Base-by-base conservation (phyloP, 1,140 invertebrate species). In the Trichonephila clavipes region DNA sequence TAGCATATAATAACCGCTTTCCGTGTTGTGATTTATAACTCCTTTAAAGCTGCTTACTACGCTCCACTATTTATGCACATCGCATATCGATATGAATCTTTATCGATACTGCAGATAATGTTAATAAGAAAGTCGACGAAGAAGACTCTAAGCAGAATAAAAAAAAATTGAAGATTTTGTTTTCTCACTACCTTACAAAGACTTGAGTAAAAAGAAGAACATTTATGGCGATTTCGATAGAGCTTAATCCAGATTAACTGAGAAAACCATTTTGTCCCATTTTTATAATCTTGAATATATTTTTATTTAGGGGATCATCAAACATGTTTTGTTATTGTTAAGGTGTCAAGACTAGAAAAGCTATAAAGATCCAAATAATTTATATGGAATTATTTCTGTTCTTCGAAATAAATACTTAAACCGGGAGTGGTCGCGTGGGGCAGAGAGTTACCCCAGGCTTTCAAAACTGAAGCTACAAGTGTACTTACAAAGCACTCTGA, bases 1-100 rank as follows among this genome's bases (percentile, higher is more conserved):
- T 92, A 59, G 77, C 90, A 77, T 61, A 66, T 92, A 92, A 92
- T 92, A 92, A 92, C 90, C 72, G 90, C 59, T 82, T 82, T 59
- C 69, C 51, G 44, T n/a, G 89, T 81, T 85, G 28, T 92, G 90
- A 92, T 83, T 92, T 92, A 92, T 85, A 66, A 81, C 34, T 62
- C 24, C 81, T 85, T 85, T 92, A 82, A 92, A 85, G 72, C 28
- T 77, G 51, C 72, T 90, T 82, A 77, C 72, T 28, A 21, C n/a
- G 28, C 18, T 61, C 51, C 24, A 61, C 66, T 92, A 66, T 90
- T 92, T 85, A 85, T 66, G 81, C 58, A 21, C 21, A 85, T n/a
- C 21, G 72, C n/a, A 92, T 92, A 92, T 92, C 90, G 90, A 92
- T 92, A 92, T 66, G 59, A 64, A 40, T 64, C 28, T 40, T 66